These are phyloP conservation scores for Antitype chi DNA, from an alignment of 2,888 invertebrate genomes.

Conservation along the genomic window DNA sequence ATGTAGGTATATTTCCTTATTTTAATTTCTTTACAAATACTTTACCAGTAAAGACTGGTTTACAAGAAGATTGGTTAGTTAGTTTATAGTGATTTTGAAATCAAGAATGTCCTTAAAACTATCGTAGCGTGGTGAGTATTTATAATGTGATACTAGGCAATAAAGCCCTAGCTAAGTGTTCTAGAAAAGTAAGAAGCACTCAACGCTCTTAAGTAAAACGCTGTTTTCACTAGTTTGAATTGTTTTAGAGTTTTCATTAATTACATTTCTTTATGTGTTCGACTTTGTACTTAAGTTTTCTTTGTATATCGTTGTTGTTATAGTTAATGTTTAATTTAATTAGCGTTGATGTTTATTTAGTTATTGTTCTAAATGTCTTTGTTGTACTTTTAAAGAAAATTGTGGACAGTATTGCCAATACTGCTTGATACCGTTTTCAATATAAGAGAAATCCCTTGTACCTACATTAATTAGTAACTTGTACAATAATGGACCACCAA, in stretches of 20 bases:
- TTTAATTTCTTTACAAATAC: background rate
- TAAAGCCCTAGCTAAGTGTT: constrained; percentile 64
- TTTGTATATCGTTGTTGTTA: constrained; percentile 9
- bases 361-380: background rate
- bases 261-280: constrained; percentile 29
- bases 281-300: constrained; percentile 10
- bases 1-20: background rate
- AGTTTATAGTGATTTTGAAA: background rate
- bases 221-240: constrained; percentile 63
- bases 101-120: constrained; percentile 17
- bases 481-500: background rate
- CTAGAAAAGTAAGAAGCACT: constrained; percentile 62
- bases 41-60: background rate
- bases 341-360: background rate
- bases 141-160: constrained; percentile 63
- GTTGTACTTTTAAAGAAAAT: background rate
- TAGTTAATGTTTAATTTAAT: background rate
- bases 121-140: constrained; percentile 24
- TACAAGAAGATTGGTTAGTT: background rate
- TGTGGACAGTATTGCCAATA: background rate
- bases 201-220: constrained; percentile 62
- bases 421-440: background rate
- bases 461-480: background rate
- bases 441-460: background rate
- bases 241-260: constrained; percentile 51